Evolutionary conservation across 2,888 invertebrate species (phyloP).

Genomic region (Xylocampa areola): DNA sequence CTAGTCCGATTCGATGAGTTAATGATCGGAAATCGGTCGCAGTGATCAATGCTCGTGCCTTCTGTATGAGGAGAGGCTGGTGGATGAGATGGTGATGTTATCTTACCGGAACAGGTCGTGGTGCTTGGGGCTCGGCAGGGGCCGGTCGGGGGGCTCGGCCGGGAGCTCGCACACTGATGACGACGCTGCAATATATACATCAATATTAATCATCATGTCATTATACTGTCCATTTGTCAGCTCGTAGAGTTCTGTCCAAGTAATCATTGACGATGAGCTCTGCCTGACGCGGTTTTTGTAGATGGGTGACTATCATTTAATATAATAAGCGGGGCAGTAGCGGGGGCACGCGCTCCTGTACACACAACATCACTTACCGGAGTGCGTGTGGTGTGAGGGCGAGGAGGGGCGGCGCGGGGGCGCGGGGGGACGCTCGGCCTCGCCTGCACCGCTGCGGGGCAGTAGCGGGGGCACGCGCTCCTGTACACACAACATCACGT

Average conservation of each 20-base stretch:
- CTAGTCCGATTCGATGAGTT: too few species aligned
- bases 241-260: too few species aligned
- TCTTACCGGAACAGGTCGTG: slow-evolving; percentile 74
- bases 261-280: too few species aligned
- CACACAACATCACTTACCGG: slow-evolving; percentile 8
- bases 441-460: slow-evolving; percentile 63
- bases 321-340: slow-evolving; percentile 78
- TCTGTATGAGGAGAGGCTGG: too few species aligned
- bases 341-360: slow-evolving; percentile 77
- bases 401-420: slow-evolving; percentile 65
- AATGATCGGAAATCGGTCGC: too few species aligned
- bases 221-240: too few species aligned
- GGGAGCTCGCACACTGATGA: slow-evolving; percentile 55
- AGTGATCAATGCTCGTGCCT: too few species aligned
- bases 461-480: slow-evolving; percentile 79
- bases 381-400: slow-evolving; percentile 26
- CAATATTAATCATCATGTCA: not conserved
- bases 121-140: slow-evolving; percentile 79
- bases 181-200: slow-evolving; percentile 1
- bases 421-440: slow-evolving; percentile 68
- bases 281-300: too few species aligned
- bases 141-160: slow-evolving; percentile 76
- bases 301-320: too few species aligned
- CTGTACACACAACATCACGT: slow-evolving; percentile 38
- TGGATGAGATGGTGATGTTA: too few species aligned